A percentile compares a stretch with the other conserved stretches of the same genome.
These are phyloP conservation scores for Podocnemis expansa DNA, from an alignment of 2,113 vertebrate genomes.

Conservation along the genomic window DNA sequence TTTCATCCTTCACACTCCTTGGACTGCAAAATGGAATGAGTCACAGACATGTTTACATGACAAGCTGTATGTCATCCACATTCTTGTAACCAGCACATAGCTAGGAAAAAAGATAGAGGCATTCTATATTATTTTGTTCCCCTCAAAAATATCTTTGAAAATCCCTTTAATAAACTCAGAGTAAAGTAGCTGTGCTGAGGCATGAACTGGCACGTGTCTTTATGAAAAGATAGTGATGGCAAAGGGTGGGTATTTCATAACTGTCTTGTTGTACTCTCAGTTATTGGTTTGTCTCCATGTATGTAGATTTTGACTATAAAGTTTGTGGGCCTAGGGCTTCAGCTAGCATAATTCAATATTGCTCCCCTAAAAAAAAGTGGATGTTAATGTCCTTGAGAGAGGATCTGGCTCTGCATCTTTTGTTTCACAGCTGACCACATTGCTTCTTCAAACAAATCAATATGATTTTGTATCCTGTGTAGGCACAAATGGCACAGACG, in stretches of 20 bases:
- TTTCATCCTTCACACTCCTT: neutral
- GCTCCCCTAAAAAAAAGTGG: neutral
- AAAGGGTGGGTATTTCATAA: neutral
- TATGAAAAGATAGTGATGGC: neutral
- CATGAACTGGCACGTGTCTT: neutral
- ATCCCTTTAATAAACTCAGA: neutral
- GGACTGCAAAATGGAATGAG: neutral
- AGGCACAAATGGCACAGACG: too few relatives aligned
- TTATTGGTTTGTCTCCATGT: neutral
- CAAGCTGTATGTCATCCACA: neutral
- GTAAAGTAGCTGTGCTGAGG: neutral
- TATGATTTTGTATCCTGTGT: neutral
- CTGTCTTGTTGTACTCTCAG: neutral
- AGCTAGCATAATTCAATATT: neutral
- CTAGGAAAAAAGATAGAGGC: neutral
- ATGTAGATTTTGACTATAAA: neutral
- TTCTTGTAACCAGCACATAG: neutral
- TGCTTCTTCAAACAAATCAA: neutral
- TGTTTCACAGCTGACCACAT: neutral
- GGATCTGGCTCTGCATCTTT: neutral
- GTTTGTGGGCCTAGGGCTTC: neutral
- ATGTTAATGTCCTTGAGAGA: neutral
- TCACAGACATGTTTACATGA: neutral
- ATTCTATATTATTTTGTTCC: neutral
- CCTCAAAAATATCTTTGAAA: neutral